These are phyloP conservation scores for Halcyon senegalensis DNA, from an alignment of 2,113 vertebrate species.

Conservation along the genomic window DNA sequence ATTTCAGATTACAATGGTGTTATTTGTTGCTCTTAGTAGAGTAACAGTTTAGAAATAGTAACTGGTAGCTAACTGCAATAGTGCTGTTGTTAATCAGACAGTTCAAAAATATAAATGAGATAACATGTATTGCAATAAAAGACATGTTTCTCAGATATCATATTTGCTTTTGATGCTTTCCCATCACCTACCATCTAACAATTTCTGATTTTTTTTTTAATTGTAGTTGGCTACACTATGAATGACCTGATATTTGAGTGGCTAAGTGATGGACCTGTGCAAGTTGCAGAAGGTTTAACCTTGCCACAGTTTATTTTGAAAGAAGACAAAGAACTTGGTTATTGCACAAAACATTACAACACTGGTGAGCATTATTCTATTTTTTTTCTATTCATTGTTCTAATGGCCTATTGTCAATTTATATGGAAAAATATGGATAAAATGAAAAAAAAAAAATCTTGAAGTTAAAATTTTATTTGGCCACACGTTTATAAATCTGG, in stretches of 20 bases:
- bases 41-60: neutral
- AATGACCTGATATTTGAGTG: conserved; percentile 98
- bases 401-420: neutral
- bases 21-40: neutral
- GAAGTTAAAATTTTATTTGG: neutral
- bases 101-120: neutral
- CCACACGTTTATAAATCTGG: neutral
- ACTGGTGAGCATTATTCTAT: conserved; percentile 82
- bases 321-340: conserved; percentile 95
- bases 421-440: neutral
- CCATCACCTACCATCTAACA: conserved; percentile 1
- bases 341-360: conserved; percentile 99
- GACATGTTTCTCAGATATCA: neutral
- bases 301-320: conserved; percentile 96
- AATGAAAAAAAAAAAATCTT: neutral
- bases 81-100: neutral
- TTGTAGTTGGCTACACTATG: conserved; percentile 97
- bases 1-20: neutral
- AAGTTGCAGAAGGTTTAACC: conserved; percentile 95
- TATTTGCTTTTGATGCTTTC: neutral
- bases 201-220: conserved; percentile 44
- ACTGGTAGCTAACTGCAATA: neutral
- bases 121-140: neutral
- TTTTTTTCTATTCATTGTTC: neutral
- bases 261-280: conserved; percentile 91